Conservation (phyloP, 2,888 invertebrate species). For the Uropetala carovei region DNA sequence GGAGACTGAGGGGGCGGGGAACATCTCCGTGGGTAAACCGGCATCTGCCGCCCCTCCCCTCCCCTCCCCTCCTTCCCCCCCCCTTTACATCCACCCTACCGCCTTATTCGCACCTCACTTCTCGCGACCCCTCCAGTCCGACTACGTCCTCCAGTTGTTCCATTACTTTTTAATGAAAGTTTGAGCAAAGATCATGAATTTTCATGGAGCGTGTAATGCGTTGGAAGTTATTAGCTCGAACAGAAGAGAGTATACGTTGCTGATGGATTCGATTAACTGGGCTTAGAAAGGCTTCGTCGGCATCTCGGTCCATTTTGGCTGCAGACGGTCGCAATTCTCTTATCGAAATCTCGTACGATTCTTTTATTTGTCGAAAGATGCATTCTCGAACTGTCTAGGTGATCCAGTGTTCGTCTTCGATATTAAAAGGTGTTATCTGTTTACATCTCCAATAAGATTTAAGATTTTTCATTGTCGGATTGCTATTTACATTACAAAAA, state of each 20-base stretch:
- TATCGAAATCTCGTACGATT: not conserved
- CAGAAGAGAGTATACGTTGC: not conserved
- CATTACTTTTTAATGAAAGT: constrained; percentile 58
- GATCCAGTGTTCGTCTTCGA: no score
- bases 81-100: not conserved
- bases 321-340: not conserved
- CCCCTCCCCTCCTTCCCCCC: not conserved
- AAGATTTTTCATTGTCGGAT: no score
- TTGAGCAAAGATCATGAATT: constrained; percentile 48
- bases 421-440: no score
- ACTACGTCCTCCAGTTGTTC: not conserved
- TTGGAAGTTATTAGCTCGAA: constrained; percentile 46
- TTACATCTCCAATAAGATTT: no score
- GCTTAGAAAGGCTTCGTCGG: not conserved
- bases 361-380: not conserved
- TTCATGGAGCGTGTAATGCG: constrained; percentile 55
- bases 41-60: constrained; percentile 37
- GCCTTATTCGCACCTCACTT: not conserved
- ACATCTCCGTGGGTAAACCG: constrained; percentile 55
- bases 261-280: constrained; percentile 20
- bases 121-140: not conserved
- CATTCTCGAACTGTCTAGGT: no score
- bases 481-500: no score
- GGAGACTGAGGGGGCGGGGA: not conserved
- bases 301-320: not conserved